phyloP scores from a whole-genome alignment of 2,113 vertebrate species.

The Shinisaurus crocodilurus region DNA sequence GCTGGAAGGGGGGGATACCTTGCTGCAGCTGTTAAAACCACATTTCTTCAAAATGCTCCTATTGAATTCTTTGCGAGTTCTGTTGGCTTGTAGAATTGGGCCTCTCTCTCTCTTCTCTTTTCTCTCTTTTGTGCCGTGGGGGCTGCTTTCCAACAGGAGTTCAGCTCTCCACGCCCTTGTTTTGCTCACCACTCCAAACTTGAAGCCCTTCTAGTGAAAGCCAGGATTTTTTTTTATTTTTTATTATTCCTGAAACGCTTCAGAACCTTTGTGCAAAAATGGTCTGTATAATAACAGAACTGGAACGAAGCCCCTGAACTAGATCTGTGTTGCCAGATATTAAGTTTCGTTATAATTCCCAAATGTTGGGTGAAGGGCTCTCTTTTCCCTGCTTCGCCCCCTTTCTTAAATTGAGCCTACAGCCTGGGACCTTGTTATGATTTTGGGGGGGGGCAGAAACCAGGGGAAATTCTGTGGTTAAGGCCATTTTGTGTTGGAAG shows the following conservation, averaged over 20 bases:
- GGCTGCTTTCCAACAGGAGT: neutral
- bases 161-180: neutral
- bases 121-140: neutral
- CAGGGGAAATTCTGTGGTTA: constrained; percentile 54
- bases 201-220: neutral
- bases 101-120: constrained; percentile 30
- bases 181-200: neutral
- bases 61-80: neutral
- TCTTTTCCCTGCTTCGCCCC: neutral
- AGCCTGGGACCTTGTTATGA: constrained; percentile 54
- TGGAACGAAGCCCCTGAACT: constrained; percentile 9
- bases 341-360: neutral
- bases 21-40: neutral
- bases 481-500: constrained; percentile 29
- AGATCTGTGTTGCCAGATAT: constrained; percentile 5
- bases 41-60: neutral
- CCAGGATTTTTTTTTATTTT: constrained; percentile 1
- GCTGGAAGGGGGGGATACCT: neutral
- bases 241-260: constrained; percentile 6
- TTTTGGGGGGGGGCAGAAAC: constrained; percentile 46
- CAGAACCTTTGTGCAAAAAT: neutral
- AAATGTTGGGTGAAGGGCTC: neutral
- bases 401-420: constrained; percentile 12
- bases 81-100: neutral
- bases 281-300: neutral